These are phyloP conservation scores for Steatocranus sp. DNA, from an alignment of 2,797 vertebrate species.

Conservation along the genomic window DNA sequence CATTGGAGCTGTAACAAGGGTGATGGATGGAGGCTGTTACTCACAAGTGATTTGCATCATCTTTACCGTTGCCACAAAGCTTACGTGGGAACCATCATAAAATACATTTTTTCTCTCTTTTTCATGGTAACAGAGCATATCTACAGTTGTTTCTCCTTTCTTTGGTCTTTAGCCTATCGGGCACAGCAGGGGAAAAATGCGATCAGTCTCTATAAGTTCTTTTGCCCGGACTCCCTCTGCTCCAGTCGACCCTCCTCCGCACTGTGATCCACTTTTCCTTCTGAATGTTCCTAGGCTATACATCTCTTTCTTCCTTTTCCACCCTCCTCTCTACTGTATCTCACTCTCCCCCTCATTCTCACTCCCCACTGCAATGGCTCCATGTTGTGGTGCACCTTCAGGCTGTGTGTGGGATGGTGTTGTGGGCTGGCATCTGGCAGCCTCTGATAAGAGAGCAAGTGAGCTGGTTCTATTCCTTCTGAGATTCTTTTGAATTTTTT, in stretches of 20 bases:
- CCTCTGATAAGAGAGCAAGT: constrained; percentile 71
- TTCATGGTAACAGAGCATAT: constrained; percentile 12
- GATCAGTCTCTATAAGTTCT: constrained; percentile 27
- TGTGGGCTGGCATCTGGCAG: constrained; percentile 75
- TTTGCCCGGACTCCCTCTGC: constrained; percentile 27
- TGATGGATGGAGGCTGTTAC: constrained; percentile 72
- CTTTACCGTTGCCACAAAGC: constrained; percentile 41
- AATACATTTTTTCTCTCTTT: neutral
- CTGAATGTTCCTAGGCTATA: constrained; percentile 57
- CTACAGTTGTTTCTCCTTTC: constrained; percentile 19
- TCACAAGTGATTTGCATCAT: constrained; percentile 70
- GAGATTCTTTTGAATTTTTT: constrained; percentile 34
- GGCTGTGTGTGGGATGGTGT: constrained; percentile 72
- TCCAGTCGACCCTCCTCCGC: constrained; percentile 57
- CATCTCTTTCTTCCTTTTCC: constrained; percentile 33
- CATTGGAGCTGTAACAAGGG: constrained; percentile 34
- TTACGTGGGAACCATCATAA: constrained; percentile 19
- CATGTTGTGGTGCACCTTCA: constrained; percentile 66
- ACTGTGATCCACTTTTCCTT: constrained; percentile 56
- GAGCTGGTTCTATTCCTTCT: constrained; percentile 55
- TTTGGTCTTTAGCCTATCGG: constrained; percentile 36
- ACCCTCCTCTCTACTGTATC: constrained; percentile 36
- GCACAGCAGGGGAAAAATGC: neutral
- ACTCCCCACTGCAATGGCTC: constrained; percentile 47
- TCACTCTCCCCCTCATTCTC: constrained; percentile 18